These are phyloP conservation scores for Zaprionus vittiger DNA, from an alignment of 1,140 invertebrate species.

Conservation along the genomic window DNA sequence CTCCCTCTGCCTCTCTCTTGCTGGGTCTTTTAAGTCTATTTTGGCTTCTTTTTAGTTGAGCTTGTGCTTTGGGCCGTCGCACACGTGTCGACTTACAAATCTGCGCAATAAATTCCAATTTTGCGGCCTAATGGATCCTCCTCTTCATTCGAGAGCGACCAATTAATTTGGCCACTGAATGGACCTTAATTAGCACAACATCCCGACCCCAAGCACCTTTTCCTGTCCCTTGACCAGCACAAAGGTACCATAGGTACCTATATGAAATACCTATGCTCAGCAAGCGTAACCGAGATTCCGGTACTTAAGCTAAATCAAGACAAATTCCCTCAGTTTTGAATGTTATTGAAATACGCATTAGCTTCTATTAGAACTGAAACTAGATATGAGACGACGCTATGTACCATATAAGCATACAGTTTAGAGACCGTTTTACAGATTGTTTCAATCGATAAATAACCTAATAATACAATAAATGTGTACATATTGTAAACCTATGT, in stretches of 20 bases:
- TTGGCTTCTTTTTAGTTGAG: constrained; percentile 6
- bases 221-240: background rate
- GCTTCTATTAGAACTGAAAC: background rate
- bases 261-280: constrained; percentile 15
- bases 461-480: too few species aligned
- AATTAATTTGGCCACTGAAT: constrained; percentile 64
- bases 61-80: constrained; percentile 55
- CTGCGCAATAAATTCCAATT: constrained; percentile 79
- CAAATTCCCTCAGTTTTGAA: background rate
- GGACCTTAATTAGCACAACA: constrained; percentile 65
- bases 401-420: too few species aligned
- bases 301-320: constrained; percentile 14
- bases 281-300: constrained; percentile 33
- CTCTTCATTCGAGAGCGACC: constrained; percentile 48
- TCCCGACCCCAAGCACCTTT: constrained; percentile 25
- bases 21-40: constrained; percentile 36
- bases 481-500: too few species aligned
- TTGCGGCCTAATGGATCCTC: constrained; percentile 75
- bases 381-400: background rate
- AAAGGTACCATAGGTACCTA: constrained; percentile 15
- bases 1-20: background rate
- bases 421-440: too few species aligned
- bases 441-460: too few species aligned
- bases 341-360: background rate
- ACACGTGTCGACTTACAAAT: constrained; percentile 77